These are phyloP conservation scores for Galeruca laticollis DNA, from an alignment of 2,888 invertebrate genomes.

Conservation along the genomic window DNA sequence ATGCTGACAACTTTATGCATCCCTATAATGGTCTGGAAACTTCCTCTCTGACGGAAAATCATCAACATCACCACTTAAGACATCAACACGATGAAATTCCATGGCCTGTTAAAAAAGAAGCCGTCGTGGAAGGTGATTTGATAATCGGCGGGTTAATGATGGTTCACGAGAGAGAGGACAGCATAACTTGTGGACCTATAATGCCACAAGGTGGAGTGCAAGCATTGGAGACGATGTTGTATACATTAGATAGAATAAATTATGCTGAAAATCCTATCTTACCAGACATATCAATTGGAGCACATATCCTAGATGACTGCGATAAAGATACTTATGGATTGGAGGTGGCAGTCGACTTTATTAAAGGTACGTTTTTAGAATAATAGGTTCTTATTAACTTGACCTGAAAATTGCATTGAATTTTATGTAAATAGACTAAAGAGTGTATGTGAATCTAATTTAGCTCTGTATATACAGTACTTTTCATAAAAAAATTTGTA, in stretches of 20 bases:
- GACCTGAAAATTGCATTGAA: no score
- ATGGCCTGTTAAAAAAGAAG: constrained; percentile 90
- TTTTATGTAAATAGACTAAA: no score
- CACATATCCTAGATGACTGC: constrained; percentile 93
- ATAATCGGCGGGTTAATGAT: constrained; percentile 94
- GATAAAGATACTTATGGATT: constrained; percentile 96
- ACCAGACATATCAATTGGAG: constrained; percentile 85
- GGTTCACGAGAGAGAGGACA: constrained; percentile 92
- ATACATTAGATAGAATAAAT: constrained; percentile 87
- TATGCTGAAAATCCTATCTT: constrained; percentile 74
- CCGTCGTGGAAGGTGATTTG: constrained; percentile 88
- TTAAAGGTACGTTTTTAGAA: constrained; percentile 81
- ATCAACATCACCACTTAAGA: constrained; percentile 46
- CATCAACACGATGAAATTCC: constrained; percentile 58
- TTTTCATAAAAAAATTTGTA: no score
- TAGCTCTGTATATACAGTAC: no score
- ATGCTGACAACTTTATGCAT: constrained; percentile 35
- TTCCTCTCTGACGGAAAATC: constrained; percentile 38
- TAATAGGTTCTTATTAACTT: no score
- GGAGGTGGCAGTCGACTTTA: constrained; percentile 96
- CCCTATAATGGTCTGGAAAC: constrained; percentile 33
- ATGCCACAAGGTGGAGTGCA: constrained; percentile 94
- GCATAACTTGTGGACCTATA: constrained; percentile 89
- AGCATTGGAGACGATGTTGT: constrained; percentile 93
- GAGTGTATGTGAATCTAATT: no score